Conservation (phyloP, 2,888 invertebrate species). For the Abrostola tripartita region DNA sequence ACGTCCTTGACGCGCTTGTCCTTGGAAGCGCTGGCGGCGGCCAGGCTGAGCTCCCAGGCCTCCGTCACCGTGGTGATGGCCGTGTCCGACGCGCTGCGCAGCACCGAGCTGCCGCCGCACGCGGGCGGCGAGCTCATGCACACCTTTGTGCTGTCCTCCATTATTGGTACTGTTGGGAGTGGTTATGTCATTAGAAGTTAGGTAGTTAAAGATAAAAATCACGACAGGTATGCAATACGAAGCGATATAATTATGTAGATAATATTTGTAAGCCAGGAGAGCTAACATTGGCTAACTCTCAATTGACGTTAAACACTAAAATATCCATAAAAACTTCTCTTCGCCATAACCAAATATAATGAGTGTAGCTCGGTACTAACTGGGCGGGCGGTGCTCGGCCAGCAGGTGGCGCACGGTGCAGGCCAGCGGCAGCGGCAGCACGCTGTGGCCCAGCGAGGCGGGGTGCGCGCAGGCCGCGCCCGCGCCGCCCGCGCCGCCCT, state of each 20-base stretch:
- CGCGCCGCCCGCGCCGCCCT: constrained; percentile 80
- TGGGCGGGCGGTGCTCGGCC: constrained; percentile 85
- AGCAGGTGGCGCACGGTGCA: constrained; percentile 93
- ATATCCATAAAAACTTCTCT: no score
- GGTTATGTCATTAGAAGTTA: not conserved
- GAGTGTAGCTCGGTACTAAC: constrained; percentile 61
- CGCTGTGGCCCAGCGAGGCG: constrained; percentile 89
- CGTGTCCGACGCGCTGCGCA: constrained; percentile 91
- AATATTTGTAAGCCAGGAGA: no score
- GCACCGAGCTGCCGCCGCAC: constrained; percentile 87
- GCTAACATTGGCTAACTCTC: no score
- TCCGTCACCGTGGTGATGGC: constrained; percentile 95
- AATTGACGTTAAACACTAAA: no score
- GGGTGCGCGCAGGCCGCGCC: constrained; percentile 88
- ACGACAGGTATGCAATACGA: no score
- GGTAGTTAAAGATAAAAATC: not conserved
- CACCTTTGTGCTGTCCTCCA: constrained; percentile 71
- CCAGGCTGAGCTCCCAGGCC: constrained; percentile 93
- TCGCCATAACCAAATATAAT: no score
- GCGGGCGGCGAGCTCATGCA: constrained; percentile 54
- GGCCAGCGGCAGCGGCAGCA: constrained; percentile 92
- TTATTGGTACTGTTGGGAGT: constrained; percentile 67
- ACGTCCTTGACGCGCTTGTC: constrained; percentile 96
- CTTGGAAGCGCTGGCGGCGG: constrained; percentile 95
- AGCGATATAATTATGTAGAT: no score